phyloP scores from a whole-genome alignment of 2,888 invertebrate genomes.

The Drosophila ustulata region DNA sequence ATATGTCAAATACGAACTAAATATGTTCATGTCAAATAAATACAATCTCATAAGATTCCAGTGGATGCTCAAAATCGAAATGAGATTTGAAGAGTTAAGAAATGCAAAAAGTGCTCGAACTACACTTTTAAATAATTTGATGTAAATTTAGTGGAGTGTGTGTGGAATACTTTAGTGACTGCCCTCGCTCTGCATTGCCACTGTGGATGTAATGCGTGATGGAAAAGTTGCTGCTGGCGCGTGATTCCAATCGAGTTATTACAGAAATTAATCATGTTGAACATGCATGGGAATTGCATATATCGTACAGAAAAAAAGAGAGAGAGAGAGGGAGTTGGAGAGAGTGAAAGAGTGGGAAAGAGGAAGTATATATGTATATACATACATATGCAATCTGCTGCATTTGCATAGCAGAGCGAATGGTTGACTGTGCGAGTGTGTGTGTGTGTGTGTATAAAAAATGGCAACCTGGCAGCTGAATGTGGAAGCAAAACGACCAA shows the following conservation, averaged over 20 bases:
- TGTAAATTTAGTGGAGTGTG: too few relatives aligned
- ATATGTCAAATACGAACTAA: too few relatives aligned
- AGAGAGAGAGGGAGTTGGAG: neutral
- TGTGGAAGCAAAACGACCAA: constrained; percentile 51
- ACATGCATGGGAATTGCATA: constrained; percentile 79
- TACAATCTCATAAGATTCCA: too few relatives aligned
- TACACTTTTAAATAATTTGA: too few relatives aligned
- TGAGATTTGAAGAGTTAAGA: too few relatives aligned
- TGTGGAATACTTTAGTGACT: neutral
- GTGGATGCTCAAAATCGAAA: too few relatives aligned
- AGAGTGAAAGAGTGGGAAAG: neutral
- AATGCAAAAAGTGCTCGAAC: too few relatives aligned
- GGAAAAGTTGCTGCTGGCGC: constrained; percentile 81
- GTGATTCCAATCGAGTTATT: constrained; percentile 82
- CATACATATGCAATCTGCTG: constrained; percentile 38
- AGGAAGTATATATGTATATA: neutral
- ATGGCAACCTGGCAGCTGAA: constrained; percentile 51
- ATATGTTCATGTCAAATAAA: too few relatives aligned
- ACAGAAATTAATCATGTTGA: constrained; percentile 81
- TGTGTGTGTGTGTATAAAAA: constrained; percentile 45
- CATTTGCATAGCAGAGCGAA: constrained; percentile 34
- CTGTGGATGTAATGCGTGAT: constrained; percentile 69
- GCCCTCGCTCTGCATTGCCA: constrained; percentile 39
- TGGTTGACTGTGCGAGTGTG: constrained; percentile 4
- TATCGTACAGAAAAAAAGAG: constrained; percentile 33